Base-by-base conservation (phyloP, 2,888 invertebrate species). In the Julus scandinavius region DNA sequence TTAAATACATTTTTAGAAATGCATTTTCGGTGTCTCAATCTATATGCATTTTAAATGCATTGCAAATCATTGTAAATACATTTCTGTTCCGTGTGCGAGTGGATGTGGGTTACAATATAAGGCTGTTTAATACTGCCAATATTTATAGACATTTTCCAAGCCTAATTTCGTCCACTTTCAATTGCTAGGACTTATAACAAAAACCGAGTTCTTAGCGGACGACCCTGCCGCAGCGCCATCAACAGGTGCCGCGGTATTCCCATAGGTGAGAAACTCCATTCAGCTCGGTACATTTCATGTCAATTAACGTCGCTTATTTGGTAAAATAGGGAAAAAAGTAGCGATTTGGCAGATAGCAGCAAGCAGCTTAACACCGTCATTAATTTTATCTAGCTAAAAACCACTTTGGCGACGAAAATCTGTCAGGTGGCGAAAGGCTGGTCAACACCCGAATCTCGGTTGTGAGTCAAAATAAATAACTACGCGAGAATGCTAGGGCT, bases 371-470 rank as follows among this genome's bases (percentile, higher is more conserved):
- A 20, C n/a, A 9, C n/a, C 20, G 63, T 20, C 63, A 63, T 63
- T 63, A 63, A 63, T 63, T 63, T 63, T 63, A 63, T 63, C 63
- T 63, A 20, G 5, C n/a, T 6, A 63, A 63, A 63, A 63, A 63
- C 5, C 63, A 63, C 63, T 63, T 63, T n/a, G 6, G 63, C 63
- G 20, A 63, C 20, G 9, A 63, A 63, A 63, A 63, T 63, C 63
- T 63, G 63, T 63, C 63, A 63, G 58, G 15, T 58, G 58, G 58
- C 50, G 50, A 50, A 50, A 11, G 13, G 54, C 54, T 54, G 13
- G 54, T 63, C 63, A 63, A 63, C 63, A 54, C 11, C 54, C 29
- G 54, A 54, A 15, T 54, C 15, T 4, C 54, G 9, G 15, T 54
- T 54, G 11, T 5, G 63, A 20, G 63, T 63, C 63, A 20, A 20